These are phyloP conservation scores for Monoplex corrugatus DNA, from an alignment of 2,888 invertebrate genomes.

Conservation along the genomic window DNA sequence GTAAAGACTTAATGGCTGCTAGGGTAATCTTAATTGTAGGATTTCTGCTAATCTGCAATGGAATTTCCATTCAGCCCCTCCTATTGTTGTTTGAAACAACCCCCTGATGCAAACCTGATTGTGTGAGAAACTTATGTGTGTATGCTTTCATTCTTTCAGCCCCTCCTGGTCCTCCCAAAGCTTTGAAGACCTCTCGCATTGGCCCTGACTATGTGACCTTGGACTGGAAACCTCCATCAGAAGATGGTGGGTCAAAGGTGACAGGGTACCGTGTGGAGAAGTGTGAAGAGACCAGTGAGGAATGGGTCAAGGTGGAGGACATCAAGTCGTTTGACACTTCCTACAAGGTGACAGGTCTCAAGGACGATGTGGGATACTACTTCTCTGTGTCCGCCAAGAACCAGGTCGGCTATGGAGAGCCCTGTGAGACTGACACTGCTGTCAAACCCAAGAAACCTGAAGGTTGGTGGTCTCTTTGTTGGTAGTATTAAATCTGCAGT, in stretches of 20 bases:
- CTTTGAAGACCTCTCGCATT: slow-evolving; percentile 61
- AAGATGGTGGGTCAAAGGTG: slow-evolving; percentile 71
- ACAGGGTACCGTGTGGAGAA: slow-evolving; percentile 67
- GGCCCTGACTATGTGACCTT: slow-evolving; percentile 64
- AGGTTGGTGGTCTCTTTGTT: no score
- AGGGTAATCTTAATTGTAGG: no score
- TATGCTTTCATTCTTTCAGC: slow-evolving; percentile 52
- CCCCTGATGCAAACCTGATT: no score
- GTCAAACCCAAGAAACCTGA: slow-evolving; percentile 61
- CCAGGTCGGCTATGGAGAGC: slow-evolving; percentile 61
- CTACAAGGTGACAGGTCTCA: slow-evolving; percentile 62
- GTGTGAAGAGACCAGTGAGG: slow-evolving; percentile 58
- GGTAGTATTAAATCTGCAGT: no score
- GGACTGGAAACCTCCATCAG: slow-evolving; percentile 68
- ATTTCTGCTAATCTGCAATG: no score
- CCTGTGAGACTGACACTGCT: slow-evolving; percentile 64
- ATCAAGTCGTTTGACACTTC: slow-evolving; percentile 59
- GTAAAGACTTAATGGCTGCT: no score
- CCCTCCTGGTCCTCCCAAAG: slow-evolving; percentile 77
- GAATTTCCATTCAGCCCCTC: no score
- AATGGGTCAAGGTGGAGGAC: slow-evolving; percentile 63
- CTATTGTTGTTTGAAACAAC: no score
- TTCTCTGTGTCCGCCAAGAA: slow-evolving; percentile 77
- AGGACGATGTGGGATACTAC: slow-evolving; percentile 69
- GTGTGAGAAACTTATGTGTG: no score